Conservation (phyloP, 1,140 invertebrate species). For the Drosophila oshimai region DNA sequence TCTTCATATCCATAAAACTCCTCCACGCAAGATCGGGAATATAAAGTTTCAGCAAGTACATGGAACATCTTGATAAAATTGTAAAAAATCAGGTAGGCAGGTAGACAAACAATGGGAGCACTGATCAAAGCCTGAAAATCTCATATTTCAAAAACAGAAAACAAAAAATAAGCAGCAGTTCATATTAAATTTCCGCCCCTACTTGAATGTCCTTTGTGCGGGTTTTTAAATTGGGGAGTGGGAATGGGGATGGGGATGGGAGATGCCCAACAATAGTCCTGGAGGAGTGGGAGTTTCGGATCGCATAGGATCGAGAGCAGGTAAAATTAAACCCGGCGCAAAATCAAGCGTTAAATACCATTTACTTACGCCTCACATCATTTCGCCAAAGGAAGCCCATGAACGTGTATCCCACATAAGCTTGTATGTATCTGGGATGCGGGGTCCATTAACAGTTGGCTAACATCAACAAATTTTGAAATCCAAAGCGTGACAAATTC, state of each 20-base stretch:
- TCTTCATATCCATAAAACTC: constrained; percentile 12
- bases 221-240: constrained; percentile 21
- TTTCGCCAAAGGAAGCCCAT: constrained; percentile 36
- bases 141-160: constrained; percentile 65
- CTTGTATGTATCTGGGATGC: constrained; percentile 3
- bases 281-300: constrained; percentile 16
- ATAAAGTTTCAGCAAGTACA: constrained; percentile 57
- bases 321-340: constrained; percentile 67
- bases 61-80: constrained; percentile 38
- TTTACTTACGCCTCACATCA: constrained; percentile 71
- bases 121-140: constrained; percentile 63
- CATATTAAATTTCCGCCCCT: constrained; percentile 77
- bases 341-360: constrained; percentile 76
- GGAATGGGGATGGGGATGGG: too few relatives aligned
- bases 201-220: constrained; percentile 66
- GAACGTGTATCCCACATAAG: too few relatives aligned
- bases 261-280: constrained; percentile 55
- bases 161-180: constrained; percentile 38
- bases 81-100: constrained; percentile 22
- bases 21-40: neutral
- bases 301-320: constrained; percentile 48
- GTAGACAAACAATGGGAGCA: constrained; percentile 50
- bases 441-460: constrained; percentile 69
- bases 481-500: constrained; percentile 79
- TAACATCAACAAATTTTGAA: constrained; percentile 77